These are phyloP conservation scores for Nudaria mundana DNA, from an alignment of 2,888 invertebrate species.

Conservation along the genomic window DNA sequence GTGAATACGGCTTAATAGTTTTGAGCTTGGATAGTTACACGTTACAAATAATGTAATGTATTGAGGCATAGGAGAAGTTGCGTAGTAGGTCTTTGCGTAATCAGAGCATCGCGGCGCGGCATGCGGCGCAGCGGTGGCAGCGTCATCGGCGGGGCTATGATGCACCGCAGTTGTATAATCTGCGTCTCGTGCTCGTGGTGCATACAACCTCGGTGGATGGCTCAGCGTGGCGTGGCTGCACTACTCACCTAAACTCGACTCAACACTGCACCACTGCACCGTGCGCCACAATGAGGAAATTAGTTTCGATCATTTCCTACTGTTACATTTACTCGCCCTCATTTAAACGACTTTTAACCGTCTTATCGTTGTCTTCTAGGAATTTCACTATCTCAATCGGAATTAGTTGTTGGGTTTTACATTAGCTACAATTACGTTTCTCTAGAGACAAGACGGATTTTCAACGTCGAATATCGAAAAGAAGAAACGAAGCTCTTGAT, in stretches of 20 bases:
- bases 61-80: conserved; percentile 36
- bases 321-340: conserved; percentile 66
- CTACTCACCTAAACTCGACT: conserved; percentile 54
- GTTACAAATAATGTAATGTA: conserved; percentile 32
- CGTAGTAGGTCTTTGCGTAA: conserved; percentile 49
- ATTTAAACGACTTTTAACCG: conserved; percentile 31
- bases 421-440: conserved; percentile 9
- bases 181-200: conserved; percentile 30
- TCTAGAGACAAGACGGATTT: neutral
- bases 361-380: conserved; percentile 12
- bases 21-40: conserved; percentile 40
- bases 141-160: conserved; percentile 41
- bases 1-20: conserved; percentile 32
- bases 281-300: conserved; percentile 70
- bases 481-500: too few species aligned
- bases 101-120: conserved; percentile 58
- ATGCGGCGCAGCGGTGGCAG: conserved; percentile 43
- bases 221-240: conserved; percentile 43
- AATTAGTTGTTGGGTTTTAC: conserved; percentile 9
- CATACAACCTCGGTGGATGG: conserved; percentile 18
- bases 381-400: conserved; percentile 3
- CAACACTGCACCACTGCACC: conserved; percentile 19
- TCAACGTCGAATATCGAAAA: conserved; percentile 10
- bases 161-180: conserved; percentile 55
- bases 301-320: conserved; percentile 59